These are phyloP conservation scores for Cryptops parisi DNA, from an alignment of 2,888 invertebrate species.

Conservation along the genomic window DNA sequence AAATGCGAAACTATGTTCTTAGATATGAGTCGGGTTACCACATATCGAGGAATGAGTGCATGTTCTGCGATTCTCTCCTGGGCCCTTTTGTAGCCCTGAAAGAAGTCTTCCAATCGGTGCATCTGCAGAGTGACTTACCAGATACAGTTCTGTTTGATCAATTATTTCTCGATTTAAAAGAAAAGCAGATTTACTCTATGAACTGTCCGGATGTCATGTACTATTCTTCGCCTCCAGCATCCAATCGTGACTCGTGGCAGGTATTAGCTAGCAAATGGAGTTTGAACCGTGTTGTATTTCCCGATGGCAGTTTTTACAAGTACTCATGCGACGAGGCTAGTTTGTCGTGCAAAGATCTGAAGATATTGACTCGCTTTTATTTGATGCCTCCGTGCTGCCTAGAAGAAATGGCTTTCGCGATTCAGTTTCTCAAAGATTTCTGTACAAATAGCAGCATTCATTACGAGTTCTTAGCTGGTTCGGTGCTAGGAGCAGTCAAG, in stretches of 20 bases:
- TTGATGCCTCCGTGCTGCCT: slow-evolving; percentile 25
- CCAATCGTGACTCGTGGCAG: neutral
- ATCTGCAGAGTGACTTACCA: neutral
- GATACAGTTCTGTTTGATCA: neutral
- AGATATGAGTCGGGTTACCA: neutral
- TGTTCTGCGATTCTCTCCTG: neutral
- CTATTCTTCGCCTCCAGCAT: neutral
- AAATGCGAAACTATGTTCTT: neutral
- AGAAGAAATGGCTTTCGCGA: slow-evolving; percentile 22
- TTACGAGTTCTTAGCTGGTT: slow-evolving; percentile 27
- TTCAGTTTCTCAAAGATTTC: slow-evolving; percentile 22
- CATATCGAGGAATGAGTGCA: neutral
- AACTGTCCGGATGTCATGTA: neutral
- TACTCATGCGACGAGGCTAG: neutral
- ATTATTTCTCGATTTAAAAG: neutral
- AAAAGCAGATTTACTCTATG: neutral
- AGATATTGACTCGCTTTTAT: neutral
- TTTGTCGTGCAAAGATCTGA: neutral
- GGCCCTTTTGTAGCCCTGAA: neutral
- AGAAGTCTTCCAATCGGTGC: neutral
- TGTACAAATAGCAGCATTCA: slow-evolving; percentile 22
- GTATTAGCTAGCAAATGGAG: neutral
- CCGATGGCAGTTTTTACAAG: neutral
- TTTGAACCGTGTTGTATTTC: neutral
- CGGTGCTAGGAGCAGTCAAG: slow-evolving; percentile 29